Base-by-base conservation (phyloP, 2,113 vertebrate species). In the Physeter macrocephalus region DNA sequence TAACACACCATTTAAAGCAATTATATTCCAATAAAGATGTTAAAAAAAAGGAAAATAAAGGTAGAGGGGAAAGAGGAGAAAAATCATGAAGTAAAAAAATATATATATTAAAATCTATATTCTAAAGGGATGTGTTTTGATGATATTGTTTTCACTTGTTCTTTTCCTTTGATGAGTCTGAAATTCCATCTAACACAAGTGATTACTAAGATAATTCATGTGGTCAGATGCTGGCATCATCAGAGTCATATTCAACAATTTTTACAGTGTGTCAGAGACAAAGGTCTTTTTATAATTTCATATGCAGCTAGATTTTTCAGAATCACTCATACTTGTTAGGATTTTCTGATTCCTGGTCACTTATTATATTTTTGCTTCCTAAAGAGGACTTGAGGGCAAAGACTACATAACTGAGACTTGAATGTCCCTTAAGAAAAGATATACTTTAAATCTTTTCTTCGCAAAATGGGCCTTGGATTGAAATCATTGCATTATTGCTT, bases 241-340 rank as follows among this genome's bases (percentile, higher is more conserved):
- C 62, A 89, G 31, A 9, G 39, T 75, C n/a, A 39, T 43, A 31
- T 34, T 81, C 52, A 57, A 93, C 87, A 92, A 59, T 86, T 80
- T 92, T 90, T 90, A 41, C 59, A 93, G 78, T 95, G 89, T 97
- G 54, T 84, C 69, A 46, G 27, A 67, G 90, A 97, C 80, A 97
- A 92, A 78, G 39, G 11, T 39, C 72, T 87, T 91, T 83, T 95
- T 52, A 43, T 89, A 80, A 77, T 25, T 81, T 18, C 6, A 21
- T 3, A 75, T 46, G 64, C 25, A 92, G 67, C 95, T 2, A 46
- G 57, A 89, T 31, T 80, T 86, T 64, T 75, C 64, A 87, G 52
- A 72, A 85, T 49, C 57, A 67, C 62, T 94, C 10, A 0, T 34
- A 57, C 23, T 92, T 78, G 23, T 46, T 84, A 83, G 67, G 72